phyloP scores from a whole-genome alignment of 2,888 invertebrate genomes.

The Chrysolina americana region DNA sequence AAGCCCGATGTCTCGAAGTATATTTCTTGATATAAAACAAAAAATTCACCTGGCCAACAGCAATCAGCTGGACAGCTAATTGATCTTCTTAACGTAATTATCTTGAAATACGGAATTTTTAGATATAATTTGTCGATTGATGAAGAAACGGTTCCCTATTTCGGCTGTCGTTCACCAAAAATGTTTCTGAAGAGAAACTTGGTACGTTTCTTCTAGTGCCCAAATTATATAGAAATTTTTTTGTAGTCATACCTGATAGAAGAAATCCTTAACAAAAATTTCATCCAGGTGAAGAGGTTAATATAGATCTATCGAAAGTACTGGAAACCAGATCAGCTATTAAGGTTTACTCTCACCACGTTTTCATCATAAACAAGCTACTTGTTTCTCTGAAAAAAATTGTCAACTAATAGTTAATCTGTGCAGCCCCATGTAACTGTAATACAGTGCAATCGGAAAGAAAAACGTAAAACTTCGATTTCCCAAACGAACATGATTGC shows the following conservation, averaged over 20 bases:
- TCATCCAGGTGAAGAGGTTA: constrained; percentile 46
- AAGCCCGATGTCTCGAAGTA: constrained; percentile 22
- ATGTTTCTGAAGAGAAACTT: constrained; percentile 59
- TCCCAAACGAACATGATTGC: background rate
- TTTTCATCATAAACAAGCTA: too few relatives aligned
- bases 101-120: constrained; percentile 42
- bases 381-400: constrained; percentile 33
- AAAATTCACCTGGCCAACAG: constrained; percentile 26
- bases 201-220: constrained; percentile 58
- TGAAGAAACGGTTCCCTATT: constrained; percentile 48
- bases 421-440: constrained; percentile 12
- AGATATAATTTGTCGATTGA: background rate
- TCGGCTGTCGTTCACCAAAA: constrained; percentile 49
- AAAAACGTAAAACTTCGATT: constrained; percentile 12
- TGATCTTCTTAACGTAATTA: constrained; percentile 56
- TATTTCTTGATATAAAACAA: constrained; percentile 24
- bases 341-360: constrained; percentile 51
- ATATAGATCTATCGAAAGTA: constrained; percentile 46
- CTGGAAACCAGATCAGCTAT: constrained; percentile 43
- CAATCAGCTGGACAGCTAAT: constrained; percentile 43
- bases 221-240: constrained; percentile 55
- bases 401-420: constrained; percentile 1
- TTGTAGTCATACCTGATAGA: constrained; percentile 18
- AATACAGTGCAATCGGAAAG: constrained; percentile 9
- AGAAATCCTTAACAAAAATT: constrained; percentile 21